Evolutionary conservation across 1,140 invertebrate genomes (phyloP).

Genomic region (Drosophila busckii): DNA sequence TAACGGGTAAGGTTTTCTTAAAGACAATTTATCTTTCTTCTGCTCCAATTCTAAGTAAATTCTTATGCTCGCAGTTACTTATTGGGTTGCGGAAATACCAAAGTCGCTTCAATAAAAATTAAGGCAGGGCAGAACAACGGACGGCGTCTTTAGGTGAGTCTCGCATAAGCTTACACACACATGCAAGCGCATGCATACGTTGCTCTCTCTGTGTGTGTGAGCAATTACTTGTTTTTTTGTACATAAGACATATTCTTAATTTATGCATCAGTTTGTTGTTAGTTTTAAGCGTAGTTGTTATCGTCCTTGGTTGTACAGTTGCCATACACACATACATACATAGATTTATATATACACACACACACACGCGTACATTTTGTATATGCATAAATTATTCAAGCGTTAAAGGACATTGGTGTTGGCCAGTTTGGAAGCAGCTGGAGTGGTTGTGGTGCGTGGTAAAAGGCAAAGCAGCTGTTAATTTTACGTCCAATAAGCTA

Average conservation of each 20-base stretch:
- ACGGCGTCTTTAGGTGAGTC: conserved; percentile 25
- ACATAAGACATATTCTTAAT: too few relatives aligned
- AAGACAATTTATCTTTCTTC: conserved; percentile 3
- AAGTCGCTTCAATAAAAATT: conserved; percentile 7
- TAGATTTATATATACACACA: neutral
- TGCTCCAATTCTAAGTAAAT: conserved; percentile 6
- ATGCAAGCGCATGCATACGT: neutral
- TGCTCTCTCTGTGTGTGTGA: too few relatives aligned
- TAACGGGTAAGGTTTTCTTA: conserved; percentile 10
- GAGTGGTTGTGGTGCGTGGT: conserved; percentile 65
- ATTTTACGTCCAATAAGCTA: conserved; percentile 42
- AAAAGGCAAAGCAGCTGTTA: conserved; percentile 10
- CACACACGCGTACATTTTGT: neutral
- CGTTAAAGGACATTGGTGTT: conserved; percentile 1
- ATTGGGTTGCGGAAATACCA: conserved; percentile 13
- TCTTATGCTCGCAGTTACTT: conserved; percentile 9
- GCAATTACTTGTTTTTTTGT: too few relatives aligned
- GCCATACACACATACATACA: neutral
- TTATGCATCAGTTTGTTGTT: too few relatives aligned
- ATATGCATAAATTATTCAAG: neutral
- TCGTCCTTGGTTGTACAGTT: too few relatives aligned
- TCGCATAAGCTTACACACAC: neutral
- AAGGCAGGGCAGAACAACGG: conserved; percentile 9
- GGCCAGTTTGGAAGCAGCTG: neutral
- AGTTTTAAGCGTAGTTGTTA: too few relatives aligned